Base-by-base conservation (phyloP, 2,888 invertebrate species). In the Sesamia inferens region DNA sequence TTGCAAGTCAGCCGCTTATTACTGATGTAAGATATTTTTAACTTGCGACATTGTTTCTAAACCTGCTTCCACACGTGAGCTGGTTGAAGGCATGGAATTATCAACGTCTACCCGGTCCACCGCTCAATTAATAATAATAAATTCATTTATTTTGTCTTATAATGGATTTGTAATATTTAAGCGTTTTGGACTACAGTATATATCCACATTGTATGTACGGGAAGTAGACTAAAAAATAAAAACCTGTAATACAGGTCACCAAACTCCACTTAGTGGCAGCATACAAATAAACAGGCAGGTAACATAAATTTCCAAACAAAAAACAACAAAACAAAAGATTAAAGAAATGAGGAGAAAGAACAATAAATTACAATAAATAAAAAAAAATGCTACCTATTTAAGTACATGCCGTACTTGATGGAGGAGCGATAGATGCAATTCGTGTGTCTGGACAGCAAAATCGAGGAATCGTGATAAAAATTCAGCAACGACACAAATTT, bases 1-100 rank as follows among this genome's bases (percentile, higher is more conserved):
- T 71, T 82, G 75, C 72, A 76, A 77, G 77, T 79, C 79, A 77
- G 74, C 62, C 74, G 58, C 48, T 59, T 74, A 67, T 79, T 68
- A 74, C 68, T 47, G 71, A 68, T 72, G 76, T 76, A 79, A 79
- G 65, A 79, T 76, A 80, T 83, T 83, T 73, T 67, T 75, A 64
- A 39, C 66, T 68, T 69, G 75, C 69, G 69, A 79, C 69, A 79
- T 82, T 70, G 67, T 75, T 78, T 81, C 48, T 48, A 75, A 82
- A 79, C 70, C 44, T 64, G 82, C 63, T 61, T 73, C 51, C 22
- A 79, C 62, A 57, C 61, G 48, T 65, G 22, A 66, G 70, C 24
- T 67, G 62, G 31, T 55, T 57, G 59, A 59, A 64, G 39, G 6
- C 47, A 80, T 80, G 22, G 58, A 63, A 65, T 71, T 80, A 61